A percentile compares a stretch with the other conserved stretches of the same genome.
Conservation (phyloP, 1,140 invertebrate species). For the Sesamia nonagrioides region DNA sequence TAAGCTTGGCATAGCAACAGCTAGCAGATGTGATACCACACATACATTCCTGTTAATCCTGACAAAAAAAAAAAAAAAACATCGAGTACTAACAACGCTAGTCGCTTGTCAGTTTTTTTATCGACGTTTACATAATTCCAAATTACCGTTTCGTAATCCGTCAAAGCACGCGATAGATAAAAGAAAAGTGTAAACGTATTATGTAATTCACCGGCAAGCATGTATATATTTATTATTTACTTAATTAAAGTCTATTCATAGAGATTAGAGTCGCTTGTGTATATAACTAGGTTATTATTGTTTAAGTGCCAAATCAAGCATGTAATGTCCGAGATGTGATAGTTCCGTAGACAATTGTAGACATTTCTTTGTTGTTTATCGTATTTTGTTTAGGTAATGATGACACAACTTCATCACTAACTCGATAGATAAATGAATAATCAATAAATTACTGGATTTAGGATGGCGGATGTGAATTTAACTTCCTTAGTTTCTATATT, state of each 20-base stretch:
- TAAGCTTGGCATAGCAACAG: constrained; percentile 22
- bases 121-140: constrained; percentile 15
- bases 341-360: neutral
- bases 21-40: neutral
- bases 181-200: constrained; percentile 4
- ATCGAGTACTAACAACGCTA: neutral
- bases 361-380: neutral
- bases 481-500: too few relatives aligned
- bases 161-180: constrained; percentile 4
- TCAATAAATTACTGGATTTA: too few relatives aligned
- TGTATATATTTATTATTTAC: constrained; percentile 9
- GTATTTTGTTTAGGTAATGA: neutral
- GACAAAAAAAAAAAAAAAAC: constrained; percentile 12
- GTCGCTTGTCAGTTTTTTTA: neutral
- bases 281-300: constrained; percentile 9
- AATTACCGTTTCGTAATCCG: constrained; percentile 15
- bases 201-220: neutral
- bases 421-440: neutral
- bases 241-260: neutral
- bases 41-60: constrained; percentile 20
- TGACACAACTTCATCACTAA: neutral
- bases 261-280: neutral
- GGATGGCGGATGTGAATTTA: too few relatives aligned
- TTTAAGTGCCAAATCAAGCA: constrained; percentile 2
- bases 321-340: neutral